phyloP scores from a whole-genome alignment of 2,113 vertebrate genomes.

The Falco punctatus region DNA sequence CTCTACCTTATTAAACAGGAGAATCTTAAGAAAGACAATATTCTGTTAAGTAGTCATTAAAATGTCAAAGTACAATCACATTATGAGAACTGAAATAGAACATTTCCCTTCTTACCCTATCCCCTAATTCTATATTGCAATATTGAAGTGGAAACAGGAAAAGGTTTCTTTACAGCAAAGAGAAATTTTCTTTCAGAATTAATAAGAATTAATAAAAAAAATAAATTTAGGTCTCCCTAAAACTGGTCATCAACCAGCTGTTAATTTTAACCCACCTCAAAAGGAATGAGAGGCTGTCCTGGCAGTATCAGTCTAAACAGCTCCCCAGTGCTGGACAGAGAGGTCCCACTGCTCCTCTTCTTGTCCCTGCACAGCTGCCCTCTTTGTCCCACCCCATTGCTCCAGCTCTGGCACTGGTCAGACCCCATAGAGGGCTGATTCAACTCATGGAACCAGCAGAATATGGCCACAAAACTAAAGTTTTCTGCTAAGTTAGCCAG shows the following conservation, averaged over 20 bases:
- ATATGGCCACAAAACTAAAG: neutral
- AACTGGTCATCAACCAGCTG: neutral
- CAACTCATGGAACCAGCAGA: neutral
- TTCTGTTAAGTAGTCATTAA: neutral
- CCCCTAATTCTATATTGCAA: neutral
- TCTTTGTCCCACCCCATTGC: neutral
- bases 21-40: neutral
- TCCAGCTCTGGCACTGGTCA: neutral
- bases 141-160: neutral
- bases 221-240: neutral
- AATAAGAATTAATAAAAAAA: neutral
- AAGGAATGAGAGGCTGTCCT: neutral
- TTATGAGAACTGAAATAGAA: neutral
- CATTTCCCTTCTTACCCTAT: neutral
- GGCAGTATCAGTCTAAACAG: neutral
- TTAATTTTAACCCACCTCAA: neutral
- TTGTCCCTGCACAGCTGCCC: neutral
- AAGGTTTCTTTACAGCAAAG: neutral
- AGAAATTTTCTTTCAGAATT: neutral
- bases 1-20: neutral
- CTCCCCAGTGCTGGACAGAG: fast-evolving
- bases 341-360: neutral
- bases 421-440: neutral
- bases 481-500: neutral
- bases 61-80: neutral